A percentile compares a stretch with the other conserved stretches of the same genome.
Evolutionary conservation across 2,888 invertebrate genomes (phyloP).

Genomic region (Archips crataeganus): DNA sequence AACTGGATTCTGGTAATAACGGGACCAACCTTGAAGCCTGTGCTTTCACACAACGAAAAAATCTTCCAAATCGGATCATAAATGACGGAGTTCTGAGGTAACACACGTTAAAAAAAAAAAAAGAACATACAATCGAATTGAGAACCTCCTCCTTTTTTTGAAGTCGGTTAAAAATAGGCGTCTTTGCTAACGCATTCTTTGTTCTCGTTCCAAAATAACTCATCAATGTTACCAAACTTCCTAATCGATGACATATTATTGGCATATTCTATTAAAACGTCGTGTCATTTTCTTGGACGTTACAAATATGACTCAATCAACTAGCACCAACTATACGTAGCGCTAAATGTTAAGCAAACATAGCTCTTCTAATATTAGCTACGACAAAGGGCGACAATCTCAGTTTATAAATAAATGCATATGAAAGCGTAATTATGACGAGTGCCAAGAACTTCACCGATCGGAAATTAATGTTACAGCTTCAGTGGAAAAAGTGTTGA

Average conservation of each 20-base stretch:
- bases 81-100: too few relatives aligned
- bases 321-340: constrained; percentile 15
- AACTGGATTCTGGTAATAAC: too few relatives aligned
- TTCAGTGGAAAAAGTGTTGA: constrained; percentile 3
- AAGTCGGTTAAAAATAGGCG: too few relatives aligned
- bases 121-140: too few relatives aligned
- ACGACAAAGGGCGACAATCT: constrained; percentile 42
- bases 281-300: not conserved
- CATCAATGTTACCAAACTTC: not conserved
- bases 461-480: constrained; percentile 8
- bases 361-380: constrained; percentile 24
- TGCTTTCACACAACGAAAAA: too few relatives aligned
- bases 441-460: constrained; percentile 41
- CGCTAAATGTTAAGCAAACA: constrained; percentile 24
- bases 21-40: too few relatives aligned
- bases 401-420: constrained; percentile 34
- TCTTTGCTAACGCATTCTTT: not conserved
- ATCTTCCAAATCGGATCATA: too few relatives aligned
- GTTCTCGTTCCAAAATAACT: not conserved
- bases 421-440: constrained; percentile 31
- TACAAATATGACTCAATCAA: constrained; percentile 22
- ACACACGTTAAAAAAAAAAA: too few relatives aligned
- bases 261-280: constrained; percentile 5
- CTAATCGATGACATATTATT: constrained; percentile 11
- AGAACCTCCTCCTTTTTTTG: too few relatives aligned